A percentile compares a stretch with the other conserved stretches of the same genome.
Conservation (phyloP, 1,140 invertebrate species). For the Megalopta genalis region DNA sequence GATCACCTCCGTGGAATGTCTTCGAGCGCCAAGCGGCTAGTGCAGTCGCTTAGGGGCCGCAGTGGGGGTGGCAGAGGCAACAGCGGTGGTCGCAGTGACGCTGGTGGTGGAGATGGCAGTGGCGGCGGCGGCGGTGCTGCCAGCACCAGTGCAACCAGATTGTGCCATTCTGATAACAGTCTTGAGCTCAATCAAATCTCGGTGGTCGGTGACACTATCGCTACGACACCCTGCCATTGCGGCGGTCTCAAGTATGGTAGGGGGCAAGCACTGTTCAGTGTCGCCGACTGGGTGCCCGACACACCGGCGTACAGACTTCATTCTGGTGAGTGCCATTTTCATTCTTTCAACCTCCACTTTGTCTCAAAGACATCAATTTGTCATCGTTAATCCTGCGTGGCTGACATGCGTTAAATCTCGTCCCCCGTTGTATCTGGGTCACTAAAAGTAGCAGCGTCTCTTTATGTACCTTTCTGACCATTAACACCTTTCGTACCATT, state of each 20-base stretch:
- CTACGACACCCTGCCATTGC: constrained; percentile 81
- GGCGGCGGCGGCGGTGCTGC: constrained; percentile 77
- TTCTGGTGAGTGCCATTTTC: constrained; percentile 65
- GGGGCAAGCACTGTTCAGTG: constrained; percentile 76
- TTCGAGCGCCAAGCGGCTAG: constrained; percentile 85
- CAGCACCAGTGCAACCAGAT: constrained; percentile 78
- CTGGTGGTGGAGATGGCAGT: constrained; percentile 71
- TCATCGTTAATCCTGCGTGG: no score
- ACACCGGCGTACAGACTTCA: constrained; percentile 67
- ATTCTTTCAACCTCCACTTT: no score
- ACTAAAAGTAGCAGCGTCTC: no score
- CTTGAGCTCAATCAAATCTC: constrained; percentile 90
- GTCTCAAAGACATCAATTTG: no score
- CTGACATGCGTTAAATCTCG: no score
- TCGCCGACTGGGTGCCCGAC: constrained; percentile 72
- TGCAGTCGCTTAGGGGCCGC: constrained; percentile 84
- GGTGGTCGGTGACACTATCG: constrained; percentile 85
- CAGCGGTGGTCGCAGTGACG: constrained; percentile 73
- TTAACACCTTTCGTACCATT: no score
- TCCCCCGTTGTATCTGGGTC: no score
- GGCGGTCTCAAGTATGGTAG: constrained; percentile 80
- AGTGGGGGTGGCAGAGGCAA: constrained; percentile 73
- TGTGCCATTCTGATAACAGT: constrained; percentile 80
- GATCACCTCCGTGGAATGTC: constrained; percentile 80
- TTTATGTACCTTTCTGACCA: no score